Evolutionary conservation across 2,113 vertebrate species (phyloP).

Genomic region (Mus pahari): DNA sequence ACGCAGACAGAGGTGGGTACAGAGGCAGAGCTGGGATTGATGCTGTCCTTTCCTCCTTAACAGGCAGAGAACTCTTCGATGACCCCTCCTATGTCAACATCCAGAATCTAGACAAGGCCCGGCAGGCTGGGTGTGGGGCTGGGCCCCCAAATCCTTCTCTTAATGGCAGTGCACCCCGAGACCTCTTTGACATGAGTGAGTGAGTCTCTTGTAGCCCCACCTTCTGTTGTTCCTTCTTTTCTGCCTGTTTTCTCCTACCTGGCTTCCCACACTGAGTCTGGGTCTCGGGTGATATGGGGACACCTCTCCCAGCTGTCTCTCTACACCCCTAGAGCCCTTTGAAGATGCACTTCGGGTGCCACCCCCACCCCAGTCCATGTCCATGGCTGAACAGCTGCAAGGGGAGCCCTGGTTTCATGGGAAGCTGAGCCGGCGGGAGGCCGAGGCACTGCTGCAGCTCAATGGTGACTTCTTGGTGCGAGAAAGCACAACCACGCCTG

Average conservation of each 20-base stretch:
- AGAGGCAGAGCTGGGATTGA: not conserved
- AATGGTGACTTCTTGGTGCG: slow-evolving; percentile 97
- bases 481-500: slow-evolving; percentile 95
- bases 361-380: slow-evolving; percentile 83
- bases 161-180: slow-evolving; percentile 93
- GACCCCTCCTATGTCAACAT: slow-evolving; percentile 98
- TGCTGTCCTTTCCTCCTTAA: not conserved
- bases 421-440: slow-evolving; percentile 93
- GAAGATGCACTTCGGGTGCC: slow-evolving; percentile 93
- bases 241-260: not conserved
- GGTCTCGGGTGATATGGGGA: not conserved
- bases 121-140: slow-evolving; percentile 74
- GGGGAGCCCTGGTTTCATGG: slow-evolving; percentile 97
- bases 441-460: slow-evolving; percentile 92
- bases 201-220: not conserved
- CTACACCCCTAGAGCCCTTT: slow-evolving; percentile 92
- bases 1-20: not conserved
- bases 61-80: slow-evolving; percentile 91
- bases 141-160: slow-evolving; percentile 74
- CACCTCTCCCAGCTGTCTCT: not conserved
- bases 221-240: fast-evolving
- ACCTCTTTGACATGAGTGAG: slow-evolving; percentile 99
- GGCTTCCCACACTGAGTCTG: not conserved
- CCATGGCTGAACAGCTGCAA: slow-evolving; percentile 95
- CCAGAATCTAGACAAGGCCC: slow-evolving; percentile 91